phyloP scores from a whole-genome alignment of 2,797 vertebrate species.

The Leucoraja ocellata region DNA sequence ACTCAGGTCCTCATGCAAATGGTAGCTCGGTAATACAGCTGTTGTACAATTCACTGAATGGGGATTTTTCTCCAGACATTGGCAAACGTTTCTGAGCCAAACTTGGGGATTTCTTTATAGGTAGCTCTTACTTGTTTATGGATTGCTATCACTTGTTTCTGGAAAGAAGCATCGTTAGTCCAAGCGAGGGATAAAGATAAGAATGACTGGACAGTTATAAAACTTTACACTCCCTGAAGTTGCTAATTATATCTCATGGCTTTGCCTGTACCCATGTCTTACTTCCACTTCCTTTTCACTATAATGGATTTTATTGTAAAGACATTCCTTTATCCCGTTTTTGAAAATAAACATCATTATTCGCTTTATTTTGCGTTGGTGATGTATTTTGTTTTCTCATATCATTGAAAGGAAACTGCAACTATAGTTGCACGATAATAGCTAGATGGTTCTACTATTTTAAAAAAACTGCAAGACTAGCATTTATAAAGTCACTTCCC shows the following conservation, averaged over 20 bases:
- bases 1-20: not conserved
- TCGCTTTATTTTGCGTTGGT: not conserved
- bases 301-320: not conserved
- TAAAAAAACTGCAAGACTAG: no score
- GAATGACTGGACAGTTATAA: not conserved
- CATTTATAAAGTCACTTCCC: no score
- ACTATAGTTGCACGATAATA: not conserved
- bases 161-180: not conserved
- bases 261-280: not conserved
- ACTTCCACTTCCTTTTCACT: not conserved
- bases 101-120: not conserved
- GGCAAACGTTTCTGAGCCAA: not conserved
- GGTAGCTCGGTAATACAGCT: constrained; percentile 13
- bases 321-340: not conserved
- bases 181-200: not conserved
- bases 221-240: not conserved
- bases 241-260: not conserved
- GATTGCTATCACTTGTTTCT: not conserved
- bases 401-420: not conserved
- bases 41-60: not conserved
- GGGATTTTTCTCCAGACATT: constrained; percentile 4
- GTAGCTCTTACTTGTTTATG: not conserved
- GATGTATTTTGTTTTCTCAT: not conserved
- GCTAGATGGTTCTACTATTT: not conserved
- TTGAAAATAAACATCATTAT: not conserved